Base-by-base conservation (phyloP, 2,888 invertebrate genomes). In the Tryphoninae sp. region DNA sequence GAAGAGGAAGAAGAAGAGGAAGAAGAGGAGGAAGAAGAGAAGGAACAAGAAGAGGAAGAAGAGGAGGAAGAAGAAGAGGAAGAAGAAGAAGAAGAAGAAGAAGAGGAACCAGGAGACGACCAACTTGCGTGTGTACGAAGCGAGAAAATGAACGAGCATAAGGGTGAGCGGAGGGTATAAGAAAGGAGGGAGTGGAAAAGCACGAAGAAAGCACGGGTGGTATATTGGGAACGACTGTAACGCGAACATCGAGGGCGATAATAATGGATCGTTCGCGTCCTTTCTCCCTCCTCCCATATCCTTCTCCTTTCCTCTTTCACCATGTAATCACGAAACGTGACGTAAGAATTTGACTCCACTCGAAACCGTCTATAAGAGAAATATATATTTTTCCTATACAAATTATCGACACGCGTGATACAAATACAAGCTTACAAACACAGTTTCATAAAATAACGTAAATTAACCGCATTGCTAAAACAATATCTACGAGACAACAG, bases 161-260 rank as follows among this genome's bases (percentile, higher is more conserved):
- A 84, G 68, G 75, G 72, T 68, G 16, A 82, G 81, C 75, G 81
- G 78, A 83, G 81, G 73, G 58, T 33, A 19, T 19, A 71, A 55
- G 75, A 67, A 55, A 58, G 45, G 40, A 62, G 69, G 6, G 42
- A 22, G 13, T 26, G 58, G 61, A 26, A 23, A 65, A 84, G 82
- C 81, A 61, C 81, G 80, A 4, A 42, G 11, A 74, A 51, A 26
- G 26, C 26, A 26, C 61, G 26, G 75, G 76, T 80, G 84, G 83
- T 84, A 85, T 83, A 83, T 84, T 85, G 78, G 84, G 83, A 85
- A 84, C 85, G 84, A 84, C 80, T 77, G 71, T 67, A 58, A 58
- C 49, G 19, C 22, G 55, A n/a, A 22, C 55, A 45, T 51, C 40
- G 51, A 59, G 61, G 67, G 74, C 82, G 84, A 85, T 86, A 86